Conservation (phyloP, 2,113 vertebrate genomes). For the Cyanocitta stelleri region DNA sequence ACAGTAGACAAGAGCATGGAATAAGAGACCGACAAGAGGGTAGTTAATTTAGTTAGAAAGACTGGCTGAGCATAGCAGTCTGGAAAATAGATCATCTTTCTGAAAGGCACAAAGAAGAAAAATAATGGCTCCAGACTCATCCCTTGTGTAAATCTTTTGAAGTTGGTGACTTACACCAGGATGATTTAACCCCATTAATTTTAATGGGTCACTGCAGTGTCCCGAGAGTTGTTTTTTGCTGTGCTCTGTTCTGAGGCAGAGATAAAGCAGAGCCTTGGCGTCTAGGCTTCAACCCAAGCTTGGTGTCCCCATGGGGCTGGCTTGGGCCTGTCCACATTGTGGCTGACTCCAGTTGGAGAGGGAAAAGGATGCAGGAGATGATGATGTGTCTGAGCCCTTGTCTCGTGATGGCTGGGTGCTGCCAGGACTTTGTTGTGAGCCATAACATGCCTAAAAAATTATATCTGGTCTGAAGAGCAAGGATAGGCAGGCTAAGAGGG, state of each 20-base stretch:
- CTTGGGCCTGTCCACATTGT: neutral
- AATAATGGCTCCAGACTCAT: slow-evolving; percentile 26
- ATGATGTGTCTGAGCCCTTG: neutral
- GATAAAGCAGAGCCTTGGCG: slow-evolving; percentile 12
- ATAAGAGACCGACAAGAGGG: neutral
- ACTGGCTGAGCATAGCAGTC: neutral
- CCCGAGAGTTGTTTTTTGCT: slow-evolving; percentile 7
- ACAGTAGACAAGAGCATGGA: neutral
- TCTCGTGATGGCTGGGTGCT: neutral
- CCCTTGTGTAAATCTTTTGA: slow-evolving; percentile 47
- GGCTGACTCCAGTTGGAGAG: neutral
- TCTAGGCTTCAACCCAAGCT: slow-evolving; percentile 34
- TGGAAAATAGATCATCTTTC: slow-evolving; percentile 57
- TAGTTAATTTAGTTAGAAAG: neutral
- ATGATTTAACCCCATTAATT: slow-evolving; percentile 49
- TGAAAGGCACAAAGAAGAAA: slow-evolving; percentile 32
- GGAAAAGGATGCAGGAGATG: neutral
- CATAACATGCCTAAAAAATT: neutral
- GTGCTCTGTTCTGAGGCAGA: neutral
- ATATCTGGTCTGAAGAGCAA: neutral
- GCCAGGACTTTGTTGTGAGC: neutral
- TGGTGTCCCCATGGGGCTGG: neutral
- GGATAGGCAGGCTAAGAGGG: neutral
- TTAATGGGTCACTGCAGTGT: slow-evolving; percentile 28
- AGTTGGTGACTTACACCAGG: neutral